Conservation (phyloP, 2,888 invertebrate species). For the Laspeyria flexula region DNA sequence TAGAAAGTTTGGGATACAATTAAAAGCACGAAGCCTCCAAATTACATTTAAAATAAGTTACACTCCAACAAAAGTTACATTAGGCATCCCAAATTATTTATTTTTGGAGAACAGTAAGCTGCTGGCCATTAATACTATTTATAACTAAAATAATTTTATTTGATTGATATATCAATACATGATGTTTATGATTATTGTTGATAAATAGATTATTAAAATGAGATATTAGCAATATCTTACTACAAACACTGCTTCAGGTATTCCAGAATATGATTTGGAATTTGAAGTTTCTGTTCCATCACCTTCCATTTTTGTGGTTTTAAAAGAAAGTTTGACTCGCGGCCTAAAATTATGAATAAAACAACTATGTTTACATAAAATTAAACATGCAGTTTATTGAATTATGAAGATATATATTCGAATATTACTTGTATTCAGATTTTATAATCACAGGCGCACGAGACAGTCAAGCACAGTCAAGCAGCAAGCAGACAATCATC, state of each 20-base stretch:
- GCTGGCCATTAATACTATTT: too few relatives aligned
- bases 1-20: too few relatives aligned
- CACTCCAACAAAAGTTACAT: too few relatives aligned
- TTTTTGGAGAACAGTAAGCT: too few relatives aligned
- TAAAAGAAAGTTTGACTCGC: conserved; percentile 5
- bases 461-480: too few relatives aligned
- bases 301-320: conserved; percentile 72
- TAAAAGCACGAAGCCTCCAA: too few relatives aligned
- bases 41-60: too few relatives aligned
- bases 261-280: conserved; percentile 91
- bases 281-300: conserved; percentile 64
- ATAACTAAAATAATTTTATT: too few relatives aligned
- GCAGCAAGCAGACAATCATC: too few relatives aligned
- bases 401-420: not conserved
- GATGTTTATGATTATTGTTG: too few relatives aligned
- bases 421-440: not conserved
- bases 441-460: conserved; percentile 2
- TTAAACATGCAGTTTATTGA: not conserved
- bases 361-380: conserved; percentile 6
- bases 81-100: too few relatives aligned
- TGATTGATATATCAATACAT: too few relatives aligned
- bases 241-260: conserved; percentile 95
- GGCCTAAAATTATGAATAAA: conserved; percentile 17
- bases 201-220: not conserved
- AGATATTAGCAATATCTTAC: conserved; percentile 81